These are phyloP conservation scores for Pipistrellus nathusii DNA, from an alignment of 2,797 vertebrate genomes.

Conservation along the genomic window DNA sequence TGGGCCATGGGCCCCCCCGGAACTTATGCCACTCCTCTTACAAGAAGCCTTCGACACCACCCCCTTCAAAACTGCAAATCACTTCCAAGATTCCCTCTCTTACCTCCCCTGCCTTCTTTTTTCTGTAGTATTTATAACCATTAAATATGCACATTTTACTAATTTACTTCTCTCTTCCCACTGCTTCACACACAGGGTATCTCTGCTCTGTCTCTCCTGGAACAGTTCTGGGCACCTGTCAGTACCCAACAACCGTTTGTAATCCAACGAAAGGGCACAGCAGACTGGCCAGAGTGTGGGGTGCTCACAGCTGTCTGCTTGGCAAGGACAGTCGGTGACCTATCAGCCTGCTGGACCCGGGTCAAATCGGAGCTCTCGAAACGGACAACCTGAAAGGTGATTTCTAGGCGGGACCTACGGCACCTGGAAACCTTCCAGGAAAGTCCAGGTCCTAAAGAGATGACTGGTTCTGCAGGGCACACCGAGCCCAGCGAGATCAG, in stretches of 20 bases:
- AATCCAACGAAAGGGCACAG: neutral
- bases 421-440: neutral
- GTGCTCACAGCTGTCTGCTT: rapidly evolving
- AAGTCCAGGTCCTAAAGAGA: neutral
- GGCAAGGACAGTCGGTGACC: neutral
- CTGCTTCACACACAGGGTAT: neutral
- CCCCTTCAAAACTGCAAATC: neutral
- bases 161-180: neutral
- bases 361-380: neutral
- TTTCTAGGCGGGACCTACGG: neutral
- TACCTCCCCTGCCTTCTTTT: neutral
- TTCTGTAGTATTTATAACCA: neutral
- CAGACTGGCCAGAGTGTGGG: neutral
- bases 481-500: neutral
- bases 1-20: rapidly evolving
- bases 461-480: neutral
- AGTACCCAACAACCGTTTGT: neutral
- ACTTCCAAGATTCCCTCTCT: neutral
- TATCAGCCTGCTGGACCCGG: no score
- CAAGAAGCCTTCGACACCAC: neutral
- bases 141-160: neutral
- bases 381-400: neutral
- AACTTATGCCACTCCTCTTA: neutral
- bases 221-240: neutral
- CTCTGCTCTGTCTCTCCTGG: neutral